Evolutionary conservation across 2,888 invertebrate species (phyloP), one percentile per base, ranked within the genome.

Genomic region (Lycaena phlaeas): DNA sequence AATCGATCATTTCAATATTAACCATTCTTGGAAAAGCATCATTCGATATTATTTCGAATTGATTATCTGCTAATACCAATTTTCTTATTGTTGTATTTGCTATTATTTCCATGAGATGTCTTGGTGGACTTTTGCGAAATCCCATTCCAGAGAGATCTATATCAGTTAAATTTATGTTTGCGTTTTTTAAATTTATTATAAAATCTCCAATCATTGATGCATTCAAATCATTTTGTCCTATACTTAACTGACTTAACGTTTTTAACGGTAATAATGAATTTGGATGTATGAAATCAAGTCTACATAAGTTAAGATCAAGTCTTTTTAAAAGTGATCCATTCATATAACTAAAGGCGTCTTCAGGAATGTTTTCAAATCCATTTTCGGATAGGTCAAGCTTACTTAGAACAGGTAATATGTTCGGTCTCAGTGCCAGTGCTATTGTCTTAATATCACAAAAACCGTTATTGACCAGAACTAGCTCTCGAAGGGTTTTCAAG

Each of bases 171-270:
- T 77, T 73, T 4, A 87, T 76, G 7, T 64, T 53, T 12, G 61
- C 43, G 7, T 64, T 43, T 18, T 68, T 61, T 53, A 82, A 66
- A 30, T 54, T 60, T 6, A 59, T 45, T 22, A 89, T 53, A 39
- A 87, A 65, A 1, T 73, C 58, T 9, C 71, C 70, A 38, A 88
- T 69, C 11, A 72, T 63, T 2, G 67, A 55, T 1, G 73, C 54
- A 51, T 79, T 82, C 14, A 88, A 64, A 46, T 77, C 81, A 48
- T 89, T 89, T 43, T 87, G 86, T 4, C 86, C 86, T 17, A 89
- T 63, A 14, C 76, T 64, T 11, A 89, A 59, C 10, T 66, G 65
- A 48, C 66, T 61, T 27, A 89, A 61, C 30, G 73, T 61, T 43
- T 57, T 74, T 2, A 89, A 61, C 4, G 77, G 73, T 2, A 67